Base-by-base conservation (phyloP, 2,113 vertebrate species). In the Procapra przewalskii region DNA sequence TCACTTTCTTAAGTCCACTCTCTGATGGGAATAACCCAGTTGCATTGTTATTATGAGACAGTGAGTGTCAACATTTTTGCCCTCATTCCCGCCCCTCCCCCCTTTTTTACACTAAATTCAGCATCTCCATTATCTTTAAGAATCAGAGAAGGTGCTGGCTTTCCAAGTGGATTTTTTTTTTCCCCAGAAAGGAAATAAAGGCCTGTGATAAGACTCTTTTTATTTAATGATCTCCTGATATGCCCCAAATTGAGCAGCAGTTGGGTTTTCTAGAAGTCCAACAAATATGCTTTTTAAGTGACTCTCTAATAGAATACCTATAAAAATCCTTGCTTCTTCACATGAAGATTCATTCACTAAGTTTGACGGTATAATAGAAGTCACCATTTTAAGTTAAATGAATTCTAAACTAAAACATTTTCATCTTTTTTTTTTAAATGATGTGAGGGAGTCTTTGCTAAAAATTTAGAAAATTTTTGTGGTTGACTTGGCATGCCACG, bases 401-500 rank as follows among this genome's bases (percentile, higher is more conserved):
- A 57, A 52, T 64, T 83, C 23, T 19, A 92, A 94, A 91, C 64
- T 82, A 62, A 62, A 31, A 80, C 4, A 77, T 77, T 77, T 77
- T 43, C 40, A 77, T 27, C 36, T 62, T 88, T 93, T 29, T 19
- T 48, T 48, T 91, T 57, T 0, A 2, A 59, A 80, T 62, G 12
- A 33, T 50, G 8, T 71, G 55, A 93, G 64, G 40, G 77, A 94
- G 64, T 90, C 62, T 88, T 90, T 71, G 43, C 5, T 48, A 81
- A 54, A 96, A 94, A 94, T 84, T 84, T 93, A 59, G 88, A 85
- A 85, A 88, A 88, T 40, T 59, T 95, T 88, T 90, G 84, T 88
- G 88, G 94, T 43, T 95, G 54, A 83, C n/a, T 90, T 90, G 60
- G n/a, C 80, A 64, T 95, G 83, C 92, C 80, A 91, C 3, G 0